Base-by-base conservation (phyloP, 1,140 invertebrate genomes). In the Heliconius nattereri region DNA sequence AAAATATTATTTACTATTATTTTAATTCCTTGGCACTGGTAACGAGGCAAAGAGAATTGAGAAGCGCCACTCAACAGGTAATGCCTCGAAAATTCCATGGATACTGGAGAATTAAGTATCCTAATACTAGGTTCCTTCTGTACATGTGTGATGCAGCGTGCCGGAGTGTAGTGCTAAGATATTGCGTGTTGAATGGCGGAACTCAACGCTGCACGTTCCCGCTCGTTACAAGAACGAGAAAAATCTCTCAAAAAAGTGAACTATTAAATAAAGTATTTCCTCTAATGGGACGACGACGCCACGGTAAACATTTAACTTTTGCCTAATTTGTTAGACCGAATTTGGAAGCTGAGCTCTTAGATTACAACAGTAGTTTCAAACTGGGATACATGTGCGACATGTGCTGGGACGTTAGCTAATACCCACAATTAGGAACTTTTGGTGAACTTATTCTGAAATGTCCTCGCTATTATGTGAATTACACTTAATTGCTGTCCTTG, bases 361-460 rank as follows among this genome's bases (percentile, higher is more conserved):
- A 78, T 71, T 73, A 78, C 49, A 70, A 16, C 40, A 71, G 29
- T 72, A 72, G 71, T 72, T 72, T 72, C 35, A 71, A 72, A 72
- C 70, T 77, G 70, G 54, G 26, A 72, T 54, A 77, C 76, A 77
- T 54, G 60, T 70, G 76, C 75, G 77, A 84, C 87, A 86, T 84
- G 74, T 87, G 83, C 79, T 79, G 73, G 74, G 70, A 70, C 74
- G 74, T 72, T 9, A 37, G 75, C 66, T 79, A 81, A 83, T 83
- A 74, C 70, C 79, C 82, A 82, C 85, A 85, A 84, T 87, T 87
- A 85, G 81, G 79, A 81, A 77, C 75, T 80, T 52, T 76, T 26
- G 66, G 19, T 26, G 45, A 35, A 71, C 45, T 54, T 66, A 57
- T 73, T 66, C 71, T 73, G 54, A 73, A 73, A 78, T 73, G 52